phyloP scores from a whole-genome alignment of 2,888 invertebrate species.

The Bhutanitis thaidina region DNA sequence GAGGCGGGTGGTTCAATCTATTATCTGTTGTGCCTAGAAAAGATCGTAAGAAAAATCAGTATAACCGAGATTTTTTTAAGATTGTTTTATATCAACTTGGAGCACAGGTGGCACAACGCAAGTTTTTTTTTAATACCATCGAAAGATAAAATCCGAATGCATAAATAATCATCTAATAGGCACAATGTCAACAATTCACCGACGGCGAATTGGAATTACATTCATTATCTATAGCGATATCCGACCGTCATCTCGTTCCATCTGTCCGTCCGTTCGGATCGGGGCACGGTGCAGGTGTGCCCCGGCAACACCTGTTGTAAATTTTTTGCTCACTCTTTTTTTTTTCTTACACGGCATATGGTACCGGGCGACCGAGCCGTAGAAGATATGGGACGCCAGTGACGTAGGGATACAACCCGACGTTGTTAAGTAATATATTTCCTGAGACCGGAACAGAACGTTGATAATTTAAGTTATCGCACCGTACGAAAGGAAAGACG shows the following conservation, averaged over 20 bases:
- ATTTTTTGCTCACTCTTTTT: slow-evolving; percentile 9
- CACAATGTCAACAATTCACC: slow-evolving; percentile 11
- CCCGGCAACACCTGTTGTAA: slow-evolving; percentile 8
- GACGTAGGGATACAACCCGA: background rate
- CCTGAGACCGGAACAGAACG: slow-evolving; percentile 8
- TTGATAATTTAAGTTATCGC: slow-evolving; percentile 13
- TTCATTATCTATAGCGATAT: slow-evolving; percentile 3
- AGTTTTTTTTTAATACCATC: background rate
- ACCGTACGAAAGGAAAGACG: slow-evolving; percentile 3
- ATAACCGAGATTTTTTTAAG: no score
- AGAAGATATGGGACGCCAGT: background rate
- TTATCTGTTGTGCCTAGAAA: no score
- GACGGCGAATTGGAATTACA: slow-evolving; percentile 9
- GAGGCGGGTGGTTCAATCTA: no score
- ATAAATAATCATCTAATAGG: slow-evolving; percentile 12
- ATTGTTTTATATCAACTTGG: no score
- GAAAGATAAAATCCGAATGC: background rate
- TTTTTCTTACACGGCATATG: slow-evolving; percentile 7
- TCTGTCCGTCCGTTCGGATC: slow-evolving; percentile 7
- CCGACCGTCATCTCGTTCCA: background rate
- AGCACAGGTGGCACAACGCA: background rate
- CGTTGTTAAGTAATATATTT: background rate
- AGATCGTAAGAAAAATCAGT: no score
- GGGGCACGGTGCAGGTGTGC: slow-evolving; percentile 10
- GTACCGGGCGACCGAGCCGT: background rate